Base-by-base conservation (phyloP, 2,113 vertebrate species). In the Zapornia atra region DNA sequence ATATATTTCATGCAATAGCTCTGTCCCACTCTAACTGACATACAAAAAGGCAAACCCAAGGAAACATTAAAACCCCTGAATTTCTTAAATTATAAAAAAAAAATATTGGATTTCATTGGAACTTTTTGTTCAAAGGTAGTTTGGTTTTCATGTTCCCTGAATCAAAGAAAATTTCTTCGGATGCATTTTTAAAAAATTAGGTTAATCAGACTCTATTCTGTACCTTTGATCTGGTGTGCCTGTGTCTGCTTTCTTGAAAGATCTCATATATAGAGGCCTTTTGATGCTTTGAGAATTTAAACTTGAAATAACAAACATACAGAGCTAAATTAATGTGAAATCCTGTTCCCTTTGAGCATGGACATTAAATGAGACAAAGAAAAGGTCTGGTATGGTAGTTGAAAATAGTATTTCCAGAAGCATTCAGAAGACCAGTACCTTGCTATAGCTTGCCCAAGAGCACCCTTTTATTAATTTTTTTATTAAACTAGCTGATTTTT, bases 191-290 rank as follows among this genome's bases (percentile, higher is more conserved):
- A 9, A 88, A 95, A 91, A 96, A 82, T 92, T 79, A 89, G 69
- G 75, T 83, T 95, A 91, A 95, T 95, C 93, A 89, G 65, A 57
- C 65, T 82, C 20, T 25, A 75, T 91, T 92, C 61, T 61, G 4
- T 85, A 80, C 82, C 86, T 96, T 96, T 95, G 95, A 94, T 94
- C 93, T 95, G 70, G 21, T 69, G 36, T 82, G 77, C 61, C 48
- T 94, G n/a, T 80, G 89, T 82, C 91, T 95, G 66, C 78, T 90
- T 82, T 94, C 89, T 94, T 88, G 46, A 92, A 91, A 90, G 91
- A 72, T 53, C 57, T 90, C 59, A 36, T 84, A 29, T n/a, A 38
- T 19, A 82, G 69, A 75, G 50, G 31, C 36, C 69, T 95, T 78
- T 93, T 91, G 86, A 94, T 82, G 44, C 72, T 91, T 54, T 57